Base-by-base conservation (phyloP, 2,797 vertebrate genomes). In the Setipinna tenuifilis region DNA sequence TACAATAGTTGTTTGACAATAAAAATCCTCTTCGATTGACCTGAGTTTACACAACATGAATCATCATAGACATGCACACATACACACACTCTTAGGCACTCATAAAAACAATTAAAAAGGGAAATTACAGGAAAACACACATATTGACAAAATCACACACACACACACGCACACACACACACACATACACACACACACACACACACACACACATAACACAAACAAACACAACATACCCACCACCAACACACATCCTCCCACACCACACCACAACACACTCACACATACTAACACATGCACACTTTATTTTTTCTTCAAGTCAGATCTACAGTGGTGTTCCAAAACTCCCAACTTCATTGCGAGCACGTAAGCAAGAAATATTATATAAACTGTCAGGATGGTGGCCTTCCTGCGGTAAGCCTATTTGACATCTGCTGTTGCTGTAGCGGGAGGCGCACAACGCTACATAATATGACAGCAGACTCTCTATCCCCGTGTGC, bases 321-420 rank as follows among this genome's bases (percentile, higher is more conserved):
- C 25, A 4, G 11, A 71, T 31, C 3, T 28, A 10, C 3, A 14
- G 16, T 12, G 35, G 14, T 35, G 65, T n/a, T n/a, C n/a, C 28
- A 11, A 71, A 25, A 31, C 65, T 35, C 25, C 28, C 23, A 28
- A 3, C 65, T 35, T 28, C 12, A 4, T 35, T 12, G 25, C 4
- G 6, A 31, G 25, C 16, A 28, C 2, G 25, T 17, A 28, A 71
- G 65, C 12, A 25, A 28, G 25, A 17, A 17, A 41, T 78, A n/a
- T 78, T 44, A 44, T 78, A 19, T 78, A 78, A 78, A 25, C 71
- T 78, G 71, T 78, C 71, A 41, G 31, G 71, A 31, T 7, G 71
- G 17, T 44, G 71, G 71, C 35, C 71, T 19, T 44, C 17, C 35
- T 7, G 35, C 71, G 4, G 16, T 44, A 78, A 78, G 71, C 35